A percentile compares a stretch with the other conserved stretches of the same genome.
phyloP scores from a whole-genome alignment of 2,888 invertebrate species.

The Trimorus sp. region DNA sequence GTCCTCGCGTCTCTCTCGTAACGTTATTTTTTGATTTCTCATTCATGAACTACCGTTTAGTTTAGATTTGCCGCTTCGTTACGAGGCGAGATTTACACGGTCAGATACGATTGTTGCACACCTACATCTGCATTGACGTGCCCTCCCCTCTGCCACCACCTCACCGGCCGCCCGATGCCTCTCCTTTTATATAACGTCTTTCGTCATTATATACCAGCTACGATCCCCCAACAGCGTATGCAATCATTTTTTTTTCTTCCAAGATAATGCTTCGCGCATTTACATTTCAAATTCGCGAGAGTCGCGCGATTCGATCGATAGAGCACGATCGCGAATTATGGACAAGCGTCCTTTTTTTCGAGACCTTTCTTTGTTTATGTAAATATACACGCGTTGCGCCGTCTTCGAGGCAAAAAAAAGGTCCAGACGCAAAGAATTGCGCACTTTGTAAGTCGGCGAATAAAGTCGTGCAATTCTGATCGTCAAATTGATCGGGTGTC shows the following conservation, averaged over 20 bases:
- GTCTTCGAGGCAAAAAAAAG: neutral
- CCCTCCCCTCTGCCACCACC: conserved; percentile 42
- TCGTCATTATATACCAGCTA: conserved; percentile 72
- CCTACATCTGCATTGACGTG: conserved; percentile 62
- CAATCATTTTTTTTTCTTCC: conserved; percentile 55
- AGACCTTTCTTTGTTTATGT: conserved; percentile 20
- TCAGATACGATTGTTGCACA: conserved; percentile 77
- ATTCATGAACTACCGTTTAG: conserved; percentile 78
- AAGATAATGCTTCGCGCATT: conserved; percentile 73
- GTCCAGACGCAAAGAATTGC: no score
- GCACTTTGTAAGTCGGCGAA: no score
- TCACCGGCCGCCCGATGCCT: conserved; percentile 42
- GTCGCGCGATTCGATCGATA: conserved; percentile 67
- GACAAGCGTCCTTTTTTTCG: conserved; percentile 33
- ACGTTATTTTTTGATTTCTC: conserved; percentile 77
- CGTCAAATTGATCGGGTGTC: no score
- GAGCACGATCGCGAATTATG: conserved; percentile 67
- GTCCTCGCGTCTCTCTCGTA: conserved; percentile 72
- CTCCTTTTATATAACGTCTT: conserved; percentile 76
- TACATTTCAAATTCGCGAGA: conserved; percentile 74
- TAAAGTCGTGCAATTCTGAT: no score
- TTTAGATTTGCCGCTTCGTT: conserved; percentile 80
- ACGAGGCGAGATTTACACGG: conserved; percentile 79
- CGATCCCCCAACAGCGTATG: conserved; percentile 67
- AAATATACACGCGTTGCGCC: conserved; percentile 10